These are phyloP conservation scores for Hermaeophaga mercurialis DNA, from an alignment of 2,888 invertebrate species.

Conservation along the genomic window DNA sequence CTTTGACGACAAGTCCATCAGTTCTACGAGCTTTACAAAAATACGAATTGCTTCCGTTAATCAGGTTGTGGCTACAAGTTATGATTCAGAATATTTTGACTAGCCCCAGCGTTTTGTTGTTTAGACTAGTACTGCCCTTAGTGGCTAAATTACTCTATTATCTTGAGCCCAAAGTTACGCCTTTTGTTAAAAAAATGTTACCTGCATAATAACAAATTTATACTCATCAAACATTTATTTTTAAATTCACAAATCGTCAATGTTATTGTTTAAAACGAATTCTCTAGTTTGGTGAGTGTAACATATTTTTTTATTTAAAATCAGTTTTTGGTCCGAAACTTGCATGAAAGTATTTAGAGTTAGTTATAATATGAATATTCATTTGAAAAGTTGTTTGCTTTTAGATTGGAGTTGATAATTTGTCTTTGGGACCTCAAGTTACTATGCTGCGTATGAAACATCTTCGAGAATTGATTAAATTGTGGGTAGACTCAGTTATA, in stretches of 20 bases:
- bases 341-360: no score
- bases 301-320: no score
- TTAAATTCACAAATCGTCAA: no score
- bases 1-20: not conserved
- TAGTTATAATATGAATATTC: no score
- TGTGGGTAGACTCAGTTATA: not conserved
- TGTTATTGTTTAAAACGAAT: no score
- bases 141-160: not conserved
- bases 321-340: no score
- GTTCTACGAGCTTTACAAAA: constrained; percentile 1
- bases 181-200: no score
- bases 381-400: not conserved
- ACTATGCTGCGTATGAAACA: not conserved
- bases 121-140: not conserved
- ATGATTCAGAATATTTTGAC: constrained; percentile 4
- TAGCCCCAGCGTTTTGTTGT: constrained; percentile 1
- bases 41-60: not conserved
- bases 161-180: not conserved
- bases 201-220: not conserved
- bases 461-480: not conserved
- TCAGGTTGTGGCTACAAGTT: not conserved
- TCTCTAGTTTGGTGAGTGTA: no score
- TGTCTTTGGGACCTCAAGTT: not conserved
- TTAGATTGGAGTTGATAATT: not conserved
- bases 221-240: not conserved